Evolutionary conservation across 2,113 vertebrate species (phyloP), one percentile per base, ranked within the genome.

Genomic region (Thunnus thynnus): DNA sequence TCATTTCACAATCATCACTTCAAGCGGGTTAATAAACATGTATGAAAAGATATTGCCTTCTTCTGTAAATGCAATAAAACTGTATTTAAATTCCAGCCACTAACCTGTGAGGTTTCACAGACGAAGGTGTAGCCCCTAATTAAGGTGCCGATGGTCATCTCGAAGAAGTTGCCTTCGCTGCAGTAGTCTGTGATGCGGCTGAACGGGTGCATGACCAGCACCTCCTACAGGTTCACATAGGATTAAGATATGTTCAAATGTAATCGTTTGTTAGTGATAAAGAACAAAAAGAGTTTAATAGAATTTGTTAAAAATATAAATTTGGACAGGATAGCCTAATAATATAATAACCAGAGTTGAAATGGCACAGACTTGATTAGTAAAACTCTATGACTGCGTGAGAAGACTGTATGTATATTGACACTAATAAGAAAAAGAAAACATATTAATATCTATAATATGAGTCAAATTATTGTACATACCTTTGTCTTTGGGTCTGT

Each of bases 401-500:
- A 52, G 16, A 30, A 20, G 22, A 52, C 14, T 57, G 14, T 32
- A 17, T 32, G 14, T 30, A 17, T 27, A 17, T 3, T 32, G 14
- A 58, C 30, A 61, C 9, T n/a, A 36, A 61, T 18, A 14, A 9
- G 17, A 4, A 7, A 64, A 3, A 41, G 7, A 11, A 9, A 63
- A 18, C 10, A 30, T 65, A 8, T 63, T 17, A 36, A n/a, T 22
- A 64, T 9, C 13, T 6, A 18, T 6, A 2, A 57, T 9, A 18
- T 16, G n/a, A 54, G 11, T 58, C 11, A 12, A 32, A 22, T 46
- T 46, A 16, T 9, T 46, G n/a, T 10, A 27, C 73, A n/a, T 87
- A 97, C 98, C 97, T 99, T 99, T 68, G 95, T 96, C 84, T 94
- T 93, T 46, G 95, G 96, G 87, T 99, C 93, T 76, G 97, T 96